Evolutionary conservation across 2,113 vertebrate genomes (phyloP).

Genomic region (Thamnophis sirtalis): DNA sequence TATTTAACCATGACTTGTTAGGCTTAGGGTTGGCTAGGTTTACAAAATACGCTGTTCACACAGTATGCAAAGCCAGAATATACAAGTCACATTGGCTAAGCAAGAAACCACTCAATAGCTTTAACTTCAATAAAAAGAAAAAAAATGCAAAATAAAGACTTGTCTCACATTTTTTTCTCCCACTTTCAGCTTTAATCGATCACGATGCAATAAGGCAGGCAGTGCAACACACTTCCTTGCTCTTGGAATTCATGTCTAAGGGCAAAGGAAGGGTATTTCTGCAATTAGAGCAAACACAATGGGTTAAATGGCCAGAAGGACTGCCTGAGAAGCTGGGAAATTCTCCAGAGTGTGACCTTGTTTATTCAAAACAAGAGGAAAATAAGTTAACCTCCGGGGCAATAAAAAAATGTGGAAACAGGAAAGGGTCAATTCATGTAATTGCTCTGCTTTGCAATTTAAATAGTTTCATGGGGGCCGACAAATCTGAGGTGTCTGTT

Average conservation of each 20-base stretch:
- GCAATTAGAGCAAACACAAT: constrained; percentile 34
- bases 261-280: background rate
- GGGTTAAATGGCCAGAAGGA: constrained; percentile 37
- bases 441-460: constrained; percentile 17
- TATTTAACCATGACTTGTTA: background rate
- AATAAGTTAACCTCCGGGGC: constrained; percentile 47
- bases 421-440: constrained; percentile 63
- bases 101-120: background rate
- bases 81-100: background rate
- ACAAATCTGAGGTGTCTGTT: background rate
- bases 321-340: constrained; percentile 52
- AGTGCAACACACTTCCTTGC: constrained; percentile 27
- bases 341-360: constrained; percentile 52
- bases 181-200: background rate
- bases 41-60: background rate
- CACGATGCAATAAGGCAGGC: background rate
- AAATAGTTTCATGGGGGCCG: background rate
- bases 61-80: background rate
- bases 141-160: background rate
- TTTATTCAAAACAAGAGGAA: constrained; percentile 55
- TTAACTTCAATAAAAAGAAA: background rate
- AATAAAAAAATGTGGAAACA: constrained; percentile 46
- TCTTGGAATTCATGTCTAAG: constrained; percentile 8
- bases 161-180: background rate
- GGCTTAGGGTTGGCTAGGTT: background rate